Evolutionary conservation across 2,113 vertebrate species (phyloP).

Genomic region (Tamias sibiricus): DNA sequence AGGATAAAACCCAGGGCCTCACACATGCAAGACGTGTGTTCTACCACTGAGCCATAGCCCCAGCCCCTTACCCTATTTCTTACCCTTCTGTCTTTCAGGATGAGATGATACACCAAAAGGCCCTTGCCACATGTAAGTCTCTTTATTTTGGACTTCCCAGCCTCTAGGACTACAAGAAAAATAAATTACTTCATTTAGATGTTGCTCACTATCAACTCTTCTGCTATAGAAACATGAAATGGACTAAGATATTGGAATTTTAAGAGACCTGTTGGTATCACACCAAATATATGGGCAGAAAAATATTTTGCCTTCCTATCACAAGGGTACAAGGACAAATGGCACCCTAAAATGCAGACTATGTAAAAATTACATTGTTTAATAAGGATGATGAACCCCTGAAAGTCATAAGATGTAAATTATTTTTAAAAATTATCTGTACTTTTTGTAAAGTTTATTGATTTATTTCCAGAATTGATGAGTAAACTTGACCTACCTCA

Average conservation of each 20-base stretch:
- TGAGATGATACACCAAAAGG: neutral
- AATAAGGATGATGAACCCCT: neutral
- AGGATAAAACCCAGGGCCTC: no score
- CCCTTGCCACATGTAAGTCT: neutral
- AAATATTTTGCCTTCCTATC: neutral
- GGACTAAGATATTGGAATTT: neutral
- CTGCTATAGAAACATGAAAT: neutral
- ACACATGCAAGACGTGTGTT: no score
- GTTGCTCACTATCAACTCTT: neutral
- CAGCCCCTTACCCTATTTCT: neutral
- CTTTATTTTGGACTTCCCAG: no score
- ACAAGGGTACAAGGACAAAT: neutral
- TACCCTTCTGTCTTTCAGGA: neutral
- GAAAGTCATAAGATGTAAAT: neutral
- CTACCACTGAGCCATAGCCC: no score
- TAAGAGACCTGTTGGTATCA: neutral
- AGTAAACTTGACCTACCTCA: neutral
- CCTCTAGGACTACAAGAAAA: neutral
- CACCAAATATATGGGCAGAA: neutral
- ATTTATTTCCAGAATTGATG: neutral
- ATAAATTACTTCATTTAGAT: neutral
- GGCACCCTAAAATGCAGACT: neutral
- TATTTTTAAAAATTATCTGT: neutral
- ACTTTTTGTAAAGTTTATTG: neutral
- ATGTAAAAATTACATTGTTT: neutral